phyloP scores from a whole-genome alignment of 2,113 vertebrate species.

The Rhinogobius similis region DNA sequence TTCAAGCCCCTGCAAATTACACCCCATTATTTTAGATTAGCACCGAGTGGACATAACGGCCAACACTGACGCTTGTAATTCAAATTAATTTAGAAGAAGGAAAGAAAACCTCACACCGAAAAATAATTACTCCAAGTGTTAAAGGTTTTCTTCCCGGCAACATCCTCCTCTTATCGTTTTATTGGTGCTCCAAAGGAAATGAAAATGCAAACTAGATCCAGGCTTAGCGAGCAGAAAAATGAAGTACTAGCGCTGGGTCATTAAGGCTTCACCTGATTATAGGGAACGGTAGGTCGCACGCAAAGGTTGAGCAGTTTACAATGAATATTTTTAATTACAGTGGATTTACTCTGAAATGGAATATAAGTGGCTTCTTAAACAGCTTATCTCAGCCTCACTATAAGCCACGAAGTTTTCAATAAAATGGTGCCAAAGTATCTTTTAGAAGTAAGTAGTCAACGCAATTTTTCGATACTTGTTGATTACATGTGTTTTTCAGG shows the following conservation, averaged over 20 bases:
- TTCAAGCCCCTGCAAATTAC: constrained; percentile 61
- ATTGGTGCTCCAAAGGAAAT: constrained; percentile 59
- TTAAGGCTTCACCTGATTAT: constrained; percentile 79
- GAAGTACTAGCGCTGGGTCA: constrained; percentile 64
- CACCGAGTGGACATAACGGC: constrained; percentile 72
- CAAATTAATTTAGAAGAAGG: constrained; percentile 69
- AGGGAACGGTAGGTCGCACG: constrained; percentile 66
- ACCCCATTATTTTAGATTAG: constrained; percentile 74
- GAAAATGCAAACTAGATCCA: constrained; percentile 57
- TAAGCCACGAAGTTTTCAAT: constrained; percentile 27
- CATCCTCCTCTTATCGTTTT: constrained; percentile 75
- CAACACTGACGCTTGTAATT: constrained; percentile 70
- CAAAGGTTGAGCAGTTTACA: constrained; percentile 80
- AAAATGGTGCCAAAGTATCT: not conserved
- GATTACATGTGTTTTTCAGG: no score
- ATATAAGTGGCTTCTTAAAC: constrained; percentile 75
- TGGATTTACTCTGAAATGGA: constrained; percentile 78
- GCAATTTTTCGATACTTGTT: not conserved
- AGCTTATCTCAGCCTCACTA: constrained; percentile 66
- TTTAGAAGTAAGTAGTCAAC: not conserved
- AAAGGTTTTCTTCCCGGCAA: constrained; percentile 73
- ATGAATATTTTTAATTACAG: constrained; percentile 80
- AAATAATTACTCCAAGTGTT: constrained; percentile 74
- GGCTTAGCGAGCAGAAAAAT: constrained; percentile 59
- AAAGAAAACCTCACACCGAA: constrained; percentile 65